Evolutionary conservation across 2,113 vertebrate genomes (phyloP), one percentile per base, ranked within the genome.

Genomic region (Odocoileus hemionus): DNA sequence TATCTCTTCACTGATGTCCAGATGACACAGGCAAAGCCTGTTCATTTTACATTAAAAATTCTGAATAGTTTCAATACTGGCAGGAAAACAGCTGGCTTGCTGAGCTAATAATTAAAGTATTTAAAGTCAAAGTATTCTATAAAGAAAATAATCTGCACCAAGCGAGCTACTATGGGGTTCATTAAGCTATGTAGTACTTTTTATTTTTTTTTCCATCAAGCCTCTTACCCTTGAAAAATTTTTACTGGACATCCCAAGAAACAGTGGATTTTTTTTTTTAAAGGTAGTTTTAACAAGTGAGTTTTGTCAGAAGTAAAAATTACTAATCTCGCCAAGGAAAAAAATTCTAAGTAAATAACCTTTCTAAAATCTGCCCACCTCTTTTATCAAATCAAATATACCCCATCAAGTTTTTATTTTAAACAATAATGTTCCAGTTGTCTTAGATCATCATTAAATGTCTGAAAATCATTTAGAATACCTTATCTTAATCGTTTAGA

Each of bases 31-130:
- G 13, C 7, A 74, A 89, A 92, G 5, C 39, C 36, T 89, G 19
- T 6, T 74, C 33, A 94, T 70, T 55, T 87, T 39, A 89, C 23
- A 70, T 61, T 14, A 21, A 97, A 89, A 94, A 36, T 55, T 55
- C 33, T 64, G 19, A 93, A 91, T 7, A 57, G 50, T 94, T n/a
- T 91, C 15, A 80, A 95, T 55, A 97, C 21, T 15, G n/a, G 55
- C 33, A 89, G 19, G 33, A 88, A 96, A 88, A 47, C 47, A 74
- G 19, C 45, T 89, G 39, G 79, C 39, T 61, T 86, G 85, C 93
- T 70, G 50, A 96, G 17, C 28, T 96, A 94, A 91, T 93, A 95
- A 96, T 88, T 95, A 82, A 97, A 83, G 16, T 88, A 96, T 92
- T 97, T 94, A 89, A 74, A 64, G 50, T 86, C 47, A 67, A 94